phyloP scores from a whole-genome alignment of 2,888 invertebrate genomes.

The Ectobius pallidus region DNA sequence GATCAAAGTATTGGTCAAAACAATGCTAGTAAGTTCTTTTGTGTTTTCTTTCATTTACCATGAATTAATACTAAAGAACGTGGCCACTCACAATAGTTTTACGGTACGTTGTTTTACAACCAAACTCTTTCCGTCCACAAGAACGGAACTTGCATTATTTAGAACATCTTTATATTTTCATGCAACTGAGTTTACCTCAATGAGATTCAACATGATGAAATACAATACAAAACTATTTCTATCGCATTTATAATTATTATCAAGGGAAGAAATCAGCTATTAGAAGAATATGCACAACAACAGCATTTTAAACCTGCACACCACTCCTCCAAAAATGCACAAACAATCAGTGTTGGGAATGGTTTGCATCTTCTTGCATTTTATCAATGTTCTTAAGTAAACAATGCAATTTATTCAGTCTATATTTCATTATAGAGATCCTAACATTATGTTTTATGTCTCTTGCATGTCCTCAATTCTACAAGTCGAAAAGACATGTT shows the following conservation, averaged over 20 bases:
- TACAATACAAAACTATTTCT: slow-evolving; percentile 31
- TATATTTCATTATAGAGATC: slow-evolving; percentile 8
- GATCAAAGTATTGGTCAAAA: slow-evolving; percentile 44
- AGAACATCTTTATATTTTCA: slow-evolving; percentile 32
- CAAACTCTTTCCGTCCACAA: neutral
- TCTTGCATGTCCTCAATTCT: neutral
- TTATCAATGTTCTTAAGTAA: slow-evolving; percentile 36
- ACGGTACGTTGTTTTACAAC: slow-evolving; percentile 3
- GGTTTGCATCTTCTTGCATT: slow-evolving; percentile 34
- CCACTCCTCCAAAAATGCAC: slow-evolving; percentile 45
- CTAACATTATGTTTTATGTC: neutral
- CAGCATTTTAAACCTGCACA: slow-evolving; percentile 42
- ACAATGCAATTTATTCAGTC: slow-evolving; percentile 35
- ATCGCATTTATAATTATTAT: slow-evolving; percentile 37
- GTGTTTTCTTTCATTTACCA: too few species aligned
- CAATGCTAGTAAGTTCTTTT: slow-evolving; percentile 28
- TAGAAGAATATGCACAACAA: slow-evolving; percentile 44
- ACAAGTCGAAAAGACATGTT: neutral
- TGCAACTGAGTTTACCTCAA: slow-evolving; percentile 17
- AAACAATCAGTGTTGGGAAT: slow-evolving; percentile 44
- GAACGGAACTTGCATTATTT: slow-evolving; percentile 29
- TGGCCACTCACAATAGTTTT: slow-evolving; percentile 23
- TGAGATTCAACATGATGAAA: slow-evolving; percentile 32
- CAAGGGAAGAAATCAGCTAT: slow-evolving; percentile 45
- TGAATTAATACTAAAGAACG: slow-evolving; percentile 39